These are phyloP conservation scores for Scleropages formosus DNA, from an alignment of 2,797 vertebrate species.

Conservation along the genomic window DNA sequence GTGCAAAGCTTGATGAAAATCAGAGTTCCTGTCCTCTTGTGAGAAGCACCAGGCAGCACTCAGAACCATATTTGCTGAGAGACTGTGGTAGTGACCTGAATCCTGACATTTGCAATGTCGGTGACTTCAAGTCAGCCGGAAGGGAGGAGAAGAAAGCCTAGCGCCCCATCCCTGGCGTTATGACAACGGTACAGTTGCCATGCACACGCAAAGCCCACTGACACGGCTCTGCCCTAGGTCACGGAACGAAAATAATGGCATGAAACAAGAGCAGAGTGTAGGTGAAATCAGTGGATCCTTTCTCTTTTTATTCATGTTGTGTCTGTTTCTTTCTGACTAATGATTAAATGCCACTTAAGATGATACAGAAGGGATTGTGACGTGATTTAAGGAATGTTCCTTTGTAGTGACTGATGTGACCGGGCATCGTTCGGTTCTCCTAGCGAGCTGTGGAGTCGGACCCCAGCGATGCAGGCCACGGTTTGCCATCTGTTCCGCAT, in stretches of 20 bases:
- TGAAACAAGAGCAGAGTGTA: not conserved
- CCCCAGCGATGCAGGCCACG: not conserved
- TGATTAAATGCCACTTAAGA: not conserved
- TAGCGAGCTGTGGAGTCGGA: too few species aligned
- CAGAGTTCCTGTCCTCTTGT: too few species aligned
- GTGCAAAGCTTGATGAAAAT: too few species aligned
- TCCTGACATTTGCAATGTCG: too few species aligned
- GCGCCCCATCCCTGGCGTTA: too few species aligned
- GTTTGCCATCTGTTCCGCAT: conserved; percentile 20
- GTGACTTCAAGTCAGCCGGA: too few species aligned
- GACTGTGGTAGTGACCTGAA: too few species aligned
- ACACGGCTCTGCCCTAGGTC: not conserved
- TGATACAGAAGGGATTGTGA: not conserved
- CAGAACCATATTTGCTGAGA: too few species aligned
- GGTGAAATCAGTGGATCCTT: not conserved
- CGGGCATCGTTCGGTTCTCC: not conserved
- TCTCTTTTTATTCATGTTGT: not conserved
- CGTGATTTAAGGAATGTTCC: not conserved
- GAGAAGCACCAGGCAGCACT: too few species aligned
- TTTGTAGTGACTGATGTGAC: not conserved
- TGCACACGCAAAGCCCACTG: too few species aligned
- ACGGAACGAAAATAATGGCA: not conserved
- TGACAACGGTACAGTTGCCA: too few species aligned
- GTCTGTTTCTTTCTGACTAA: not conserved
- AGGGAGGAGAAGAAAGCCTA: too few species aligned